Base-by-base conservation (phyloP, 2,888 invertebrate species). In the Chorisops tibialis region DNA sequence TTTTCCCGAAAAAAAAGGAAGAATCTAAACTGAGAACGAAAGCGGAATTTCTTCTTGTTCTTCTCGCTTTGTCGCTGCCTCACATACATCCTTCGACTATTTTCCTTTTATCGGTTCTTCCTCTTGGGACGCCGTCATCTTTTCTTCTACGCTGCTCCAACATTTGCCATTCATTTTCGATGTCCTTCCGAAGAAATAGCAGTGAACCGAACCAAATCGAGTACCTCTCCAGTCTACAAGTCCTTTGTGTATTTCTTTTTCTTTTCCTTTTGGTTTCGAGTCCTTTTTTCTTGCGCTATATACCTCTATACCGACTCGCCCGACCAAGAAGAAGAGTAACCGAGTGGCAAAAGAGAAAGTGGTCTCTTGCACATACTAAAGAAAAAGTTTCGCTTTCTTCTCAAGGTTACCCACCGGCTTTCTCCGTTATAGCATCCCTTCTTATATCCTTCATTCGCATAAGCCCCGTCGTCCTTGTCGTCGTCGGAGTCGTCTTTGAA, bases 321-420 rank as follows among this genome's bases (percentile, higher is more conserved):
- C 12, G 41, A 9, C 5, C 7, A 24, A 35, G 45, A 35, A 43
- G 45, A 47, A 45, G 45, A 35, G 11, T 21, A 30, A 19, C 6
- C 4, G 14, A 30, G n/a, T 24, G n/a, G 19, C 18, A 43, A 41
- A 56, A 56, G 56, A 56, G 56, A 56, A 56, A 43, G 14, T 9
- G 41, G 24, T 37, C 48, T 24, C 56, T 43, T 41, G 56, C 38
- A 56, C 14, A 22, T 37, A 37, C 37, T 12, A 18, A 59, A 12
- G 38, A 58, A 59, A 38, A 48, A 59, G 37, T 48, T 59, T 59
- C 59, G 48, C 48, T 59, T 59, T 59, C 59, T 59, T 47, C 48
- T 48, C 56, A 56, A 56, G 56, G 56, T 56, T 56, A 43, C 14
- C 43, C 14, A 14, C 24, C 30, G n/a, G 43, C 43, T 30, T 56